Evolutionary conservation across 2,797 vertebrate genomes (phyloP).

Genomic region (Aldrovandia affinis): DNA sequence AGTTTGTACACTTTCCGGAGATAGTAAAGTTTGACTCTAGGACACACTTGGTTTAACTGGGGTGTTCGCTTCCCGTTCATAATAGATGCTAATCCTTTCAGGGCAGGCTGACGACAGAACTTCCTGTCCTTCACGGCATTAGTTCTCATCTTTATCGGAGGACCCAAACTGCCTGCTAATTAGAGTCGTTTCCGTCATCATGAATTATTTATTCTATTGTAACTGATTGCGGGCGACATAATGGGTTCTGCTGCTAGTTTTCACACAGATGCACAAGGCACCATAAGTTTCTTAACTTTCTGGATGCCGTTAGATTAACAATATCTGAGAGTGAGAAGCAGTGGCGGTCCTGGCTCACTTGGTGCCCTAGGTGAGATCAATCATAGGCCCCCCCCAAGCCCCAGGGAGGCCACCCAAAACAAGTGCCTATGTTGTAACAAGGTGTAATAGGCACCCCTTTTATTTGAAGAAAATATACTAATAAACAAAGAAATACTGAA

Average conservation of each 20-base stretch:
- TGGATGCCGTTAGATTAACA: conserved; percentile 71
- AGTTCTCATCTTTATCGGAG: conserved; percentile 94
- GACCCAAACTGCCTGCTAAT: conserved; percentile 99
- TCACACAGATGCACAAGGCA: conserved; percentile 86
- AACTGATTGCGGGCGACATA: conserved; percentile 93
- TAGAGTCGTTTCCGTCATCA: conserved; percentile 96
- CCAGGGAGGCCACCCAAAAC: too few relatives aligned
- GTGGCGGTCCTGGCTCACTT: too few relatives aligned
- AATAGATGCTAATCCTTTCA: conserved; percentile 98
- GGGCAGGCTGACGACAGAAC: conserved; percentile 97
- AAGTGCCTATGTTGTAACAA: too few relatives aligned
- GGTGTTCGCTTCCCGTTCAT: conserved; percentile 92
- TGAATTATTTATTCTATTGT: conserved; percentile 99
- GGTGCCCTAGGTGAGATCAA: too few relatives aligned
- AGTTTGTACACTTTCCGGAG: conserved; percentile 86
- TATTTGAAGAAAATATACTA: too few relatives aligned
- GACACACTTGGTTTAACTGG: conserved; percentile 95
- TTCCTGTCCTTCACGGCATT: conserved; percentile 96
- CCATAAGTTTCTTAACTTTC: conserved; percentile 73
- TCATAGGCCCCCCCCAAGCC: too few relatives aligned
- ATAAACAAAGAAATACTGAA: too few relatives aligned
- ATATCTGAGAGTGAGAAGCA: conserved; percentile 38
- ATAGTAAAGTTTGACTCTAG: conserved; percentile 97
- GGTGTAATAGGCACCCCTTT: too few relatives aligned
- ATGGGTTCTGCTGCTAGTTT: conserved; percentile 89